Evolutionary conservation across 2,888 invertebrate species (phyloP), one percentile per base, ranked within the genome.

Genomic region (Zygogramma bicolorata): DNA sequence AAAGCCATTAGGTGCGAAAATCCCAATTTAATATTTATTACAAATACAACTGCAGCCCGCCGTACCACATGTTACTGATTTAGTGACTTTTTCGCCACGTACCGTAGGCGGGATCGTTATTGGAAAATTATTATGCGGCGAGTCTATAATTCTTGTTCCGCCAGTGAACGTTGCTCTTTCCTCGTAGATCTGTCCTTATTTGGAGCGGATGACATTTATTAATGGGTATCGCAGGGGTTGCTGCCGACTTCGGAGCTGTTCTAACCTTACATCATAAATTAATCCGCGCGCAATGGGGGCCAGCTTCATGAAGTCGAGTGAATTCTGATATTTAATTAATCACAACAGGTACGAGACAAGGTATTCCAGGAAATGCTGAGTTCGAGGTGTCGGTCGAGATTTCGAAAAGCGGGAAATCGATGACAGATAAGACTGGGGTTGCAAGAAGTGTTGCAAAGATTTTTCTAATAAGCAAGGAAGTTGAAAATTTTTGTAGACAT

Each of bases 141-240:
- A 61, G 60, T 65, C 72, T 69, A 70, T 70, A 70, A 70, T 49
- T 70, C 70, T 60, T 27, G 65, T 62, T 20, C 29, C 71, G 34
- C 38, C 62, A 40, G 29, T 57, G 40, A 22, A 38, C 34, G 20
- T 46, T 53, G 25, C 25, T 53, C 13, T 53, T 53, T 53, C 53
- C 25, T 4, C 25, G 53, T 6, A 70, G 72, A 70, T 57, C 69
- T 46, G 65, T 70, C 72, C 69, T 74, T 74, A 72, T 76, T 70
- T 74, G 72, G 70, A 65, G 53, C 53, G 68, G 72, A 74, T 69
- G 76, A 76, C 76, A 74, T 75, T 70, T 76, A 76, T 73, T 76
- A 76, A 76, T 76, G 76, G 73, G 62, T 73, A 73, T 74, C 70
- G 70, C 72, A 62, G 68, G 76, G 74, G 76, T 68, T 67, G 60